A percentile compares a stretch with the other conserved stretches of the same genome.
These are phyloP conservation scores for Caenorhabditis latens DNA, from an alignment of 1,140 invertebrate genomes.

Conservation along the genomic window DNA sequence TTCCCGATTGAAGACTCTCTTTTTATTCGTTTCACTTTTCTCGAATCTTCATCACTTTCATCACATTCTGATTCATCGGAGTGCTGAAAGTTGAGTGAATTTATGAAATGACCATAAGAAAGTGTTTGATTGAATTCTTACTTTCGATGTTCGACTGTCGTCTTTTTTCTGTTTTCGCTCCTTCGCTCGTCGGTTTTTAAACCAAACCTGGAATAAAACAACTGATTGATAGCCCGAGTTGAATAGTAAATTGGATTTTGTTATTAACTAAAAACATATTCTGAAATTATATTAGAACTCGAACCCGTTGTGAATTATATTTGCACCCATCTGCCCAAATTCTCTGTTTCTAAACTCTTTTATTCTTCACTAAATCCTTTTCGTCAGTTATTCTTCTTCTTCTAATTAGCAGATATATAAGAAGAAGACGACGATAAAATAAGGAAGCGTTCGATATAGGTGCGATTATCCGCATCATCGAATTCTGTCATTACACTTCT, in stretches of 20 bases:
- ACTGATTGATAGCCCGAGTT: too few relatives aligned
- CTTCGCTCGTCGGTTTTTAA: conserved; percentile 68
- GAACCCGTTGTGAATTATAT: too few relatives aligned
- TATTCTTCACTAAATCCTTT: too few relatives aligned
- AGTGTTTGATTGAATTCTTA: not conserved
- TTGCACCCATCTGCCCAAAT: too few relatives aligned
- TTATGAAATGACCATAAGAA: too few relatives aligned
- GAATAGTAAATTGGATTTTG: too few relatives aligned
- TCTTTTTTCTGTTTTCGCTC: conserved; percentile 62
- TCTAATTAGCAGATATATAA: not conserved
- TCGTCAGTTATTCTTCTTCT: too few relatives aligned
- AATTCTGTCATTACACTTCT: not conserved
- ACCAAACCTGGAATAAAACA: conserved; percentile 68
- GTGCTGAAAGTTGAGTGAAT: not conserved
- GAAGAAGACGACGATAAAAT: not conserved
- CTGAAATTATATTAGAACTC: too few relatives aligned
- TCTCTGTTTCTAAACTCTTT: too few relatives aligned
- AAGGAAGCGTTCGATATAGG: conserved; percentile 13
- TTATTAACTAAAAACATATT: too few relatives aligned
- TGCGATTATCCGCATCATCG: conserved; percentile 40
- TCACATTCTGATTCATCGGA: conserved; percentile 34
- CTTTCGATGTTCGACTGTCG: conserved; percentile 33
- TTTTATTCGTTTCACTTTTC: conserved; percentile 41
- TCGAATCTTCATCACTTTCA: conserved; percentile 4
- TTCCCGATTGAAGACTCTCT: not conserved